These are phyloP conservation scores for Micromussa lordhowensis DNA, from an alignment of 92 coral and sea anemone genomes.

Conservation along the genomic window DNA sequence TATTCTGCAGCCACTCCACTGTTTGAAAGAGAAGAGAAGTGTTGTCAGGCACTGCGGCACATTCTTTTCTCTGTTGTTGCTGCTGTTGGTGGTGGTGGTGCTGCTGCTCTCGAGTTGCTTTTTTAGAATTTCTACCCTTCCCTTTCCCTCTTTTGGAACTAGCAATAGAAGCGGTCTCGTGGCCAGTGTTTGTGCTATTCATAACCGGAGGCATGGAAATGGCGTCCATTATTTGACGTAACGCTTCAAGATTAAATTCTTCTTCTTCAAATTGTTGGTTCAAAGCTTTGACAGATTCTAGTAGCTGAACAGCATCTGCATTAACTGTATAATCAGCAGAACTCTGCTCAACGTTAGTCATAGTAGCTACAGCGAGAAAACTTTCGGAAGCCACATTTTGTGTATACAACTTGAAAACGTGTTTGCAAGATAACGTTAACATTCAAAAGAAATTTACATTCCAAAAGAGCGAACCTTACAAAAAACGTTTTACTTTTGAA, in stretches of 20 bases:
- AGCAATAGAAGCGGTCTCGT: background rate
- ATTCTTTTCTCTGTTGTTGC: background rate
- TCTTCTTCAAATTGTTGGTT: background rate
- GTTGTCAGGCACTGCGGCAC: background rate
- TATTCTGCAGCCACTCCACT: background rate
- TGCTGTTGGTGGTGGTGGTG: background rate
- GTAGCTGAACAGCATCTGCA: background rate
- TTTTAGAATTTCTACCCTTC: background rate
- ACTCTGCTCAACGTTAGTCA: background rate
- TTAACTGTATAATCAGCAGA: background rate
- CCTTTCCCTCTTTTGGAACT: constrained; percentile 1
- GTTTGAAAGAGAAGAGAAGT: background rate
- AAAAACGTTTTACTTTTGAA: no score
- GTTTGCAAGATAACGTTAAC: background rate
- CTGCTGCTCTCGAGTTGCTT: background rate
- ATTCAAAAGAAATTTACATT: no score
- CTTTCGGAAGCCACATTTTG: background rate
- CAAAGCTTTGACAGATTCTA: background rate
- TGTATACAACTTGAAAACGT: background rate
- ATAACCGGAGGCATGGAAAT: background rate
- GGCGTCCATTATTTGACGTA: background rate
- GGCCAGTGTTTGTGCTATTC: background rate
- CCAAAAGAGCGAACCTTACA: no score
- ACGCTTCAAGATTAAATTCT: background rate
- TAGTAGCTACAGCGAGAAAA: background rate